Percentiles rank a stretch among this genome's conserved stretches.
These are phyloP conservation scores for Dichetophora obliterata DNA, from an alignment of 2,888 invertebrate species.

Conservation along the genomic window DNA sequence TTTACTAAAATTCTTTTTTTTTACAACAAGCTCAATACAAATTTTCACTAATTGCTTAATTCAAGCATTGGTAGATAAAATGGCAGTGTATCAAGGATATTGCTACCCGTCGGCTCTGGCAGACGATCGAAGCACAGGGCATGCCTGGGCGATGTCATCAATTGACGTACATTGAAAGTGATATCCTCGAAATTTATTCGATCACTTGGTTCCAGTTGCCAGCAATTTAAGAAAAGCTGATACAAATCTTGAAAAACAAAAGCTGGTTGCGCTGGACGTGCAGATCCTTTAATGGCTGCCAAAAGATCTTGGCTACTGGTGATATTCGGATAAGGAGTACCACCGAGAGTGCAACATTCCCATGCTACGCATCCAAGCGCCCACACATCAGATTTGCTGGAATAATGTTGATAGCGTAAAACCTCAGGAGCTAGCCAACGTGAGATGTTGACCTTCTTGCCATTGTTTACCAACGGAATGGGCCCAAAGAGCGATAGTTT, in stretches of 20 bases:
- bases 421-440: conserved; percentile 87
- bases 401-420: conserved; percentile 77
- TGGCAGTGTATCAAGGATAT: conserved; percentile 61
- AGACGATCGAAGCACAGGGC: conserved; percentile 64
- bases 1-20: neutral
- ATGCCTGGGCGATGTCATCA: conserved; percentile 67
- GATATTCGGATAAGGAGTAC: conserved; percentile 82
- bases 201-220: conserved; percentile 86
- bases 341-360: conserved; percentile 86
- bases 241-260: conserved; percentile 84
- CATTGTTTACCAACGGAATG: conserved; percentile 75
- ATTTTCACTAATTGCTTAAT: conserved; percentile 54
- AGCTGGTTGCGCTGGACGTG: conserved; percentile 80
- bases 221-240: conserved; percentile 86
- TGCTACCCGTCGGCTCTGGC: conserved; percentile 48
- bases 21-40: neutral
- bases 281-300: conserved; percentile 78
- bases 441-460: conserved; percentile 78
- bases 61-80: conserved; percentile 68
- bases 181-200: conserved; percentile 80
- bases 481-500: conserved; percentile 85
- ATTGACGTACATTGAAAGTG: conserved; percentile 68
- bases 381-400: conserved; percentile 85
- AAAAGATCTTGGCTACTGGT: conserved; percentile 77
- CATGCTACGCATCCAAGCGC: conserved; percentile 85